Evolutionary conservation across 2,797 vertebrate species (phyloP).

Genomic region (Loriculus beryllinus): DNA sequence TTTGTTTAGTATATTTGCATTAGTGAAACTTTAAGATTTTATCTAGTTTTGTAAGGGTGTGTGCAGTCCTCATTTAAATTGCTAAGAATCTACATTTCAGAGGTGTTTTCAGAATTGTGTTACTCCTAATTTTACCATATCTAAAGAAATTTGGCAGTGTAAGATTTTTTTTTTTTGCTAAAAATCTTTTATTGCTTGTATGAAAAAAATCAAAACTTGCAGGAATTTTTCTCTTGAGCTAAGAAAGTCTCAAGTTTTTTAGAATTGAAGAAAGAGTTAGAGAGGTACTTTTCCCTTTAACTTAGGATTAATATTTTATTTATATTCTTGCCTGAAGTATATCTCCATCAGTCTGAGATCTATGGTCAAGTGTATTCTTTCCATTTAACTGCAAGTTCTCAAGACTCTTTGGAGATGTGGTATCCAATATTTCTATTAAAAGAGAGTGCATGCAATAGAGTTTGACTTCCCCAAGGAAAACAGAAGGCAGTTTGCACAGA

Average conservation of each 20-base stretch:
- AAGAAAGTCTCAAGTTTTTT: neutral
- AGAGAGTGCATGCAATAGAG: neutral
- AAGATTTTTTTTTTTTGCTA: neutral
- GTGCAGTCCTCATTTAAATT: neutral
- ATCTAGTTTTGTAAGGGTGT: neutral
- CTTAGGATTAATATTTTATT: constrained; percentile 65
- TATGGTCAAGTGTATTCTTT: constrained; percentile 42
- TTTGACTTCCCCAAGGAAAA: constrained; percentile 16
- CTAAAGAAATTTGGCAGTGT: neutral
- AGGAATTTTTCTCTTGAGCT: neutral
- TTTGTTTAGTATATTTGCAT: neutral
- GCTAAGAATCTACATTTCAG: neutral
- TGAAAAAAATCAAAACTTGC: neutral
- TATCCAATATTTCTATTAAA: constrained; percentile 61
- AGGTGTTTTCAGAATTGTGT: neutral
- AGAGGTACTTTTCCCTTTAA: constrained; percentile 19
- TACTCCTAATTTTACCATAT: neutral
- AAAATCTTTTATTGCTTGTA: neutral
- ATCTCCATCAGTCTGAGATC: constrained; percentile 28
- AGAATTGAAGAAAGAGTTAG: constrained; percentile 28
- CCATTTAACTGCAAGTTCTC: constrained; percentile 54
- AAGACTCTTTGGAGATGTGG: constrained; percentile 21
- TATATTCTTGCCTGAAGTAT: constrained; percentile 39
- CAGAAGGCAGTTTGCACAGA: neutral
- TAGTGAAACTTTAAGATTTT: neutral